Conservation (phyloP, 2,113 vertebrate genomes). For the Lethenteron reissneri region DNA sequence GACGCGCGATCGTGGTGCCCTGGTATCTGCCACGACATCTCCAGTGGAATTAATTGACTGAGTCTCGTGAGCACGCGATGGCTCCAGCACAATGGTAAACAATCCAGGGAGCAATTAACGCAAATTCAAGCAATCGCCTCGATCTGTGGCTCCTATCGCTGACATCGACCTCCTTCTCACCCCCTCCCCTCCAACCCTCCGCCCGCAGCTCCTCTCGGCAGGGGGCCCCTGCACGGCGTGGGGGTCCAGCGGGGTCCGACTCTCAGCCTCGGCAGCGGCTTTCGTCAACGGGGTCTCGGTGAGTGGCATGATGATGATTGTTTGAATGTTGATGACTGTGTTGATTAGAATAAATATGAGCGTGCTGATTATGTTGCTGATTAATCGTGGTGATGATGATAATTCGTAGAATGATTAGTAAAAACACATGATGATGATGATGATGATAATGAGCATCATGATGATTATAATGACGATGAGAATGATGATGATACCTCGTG, state of each 20-base stretch:
- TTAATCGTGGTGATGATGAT: no score
- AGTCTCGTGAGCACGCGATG: neutral
- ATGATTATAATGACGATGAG: no score
- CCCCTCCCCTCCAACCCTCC: neutral
- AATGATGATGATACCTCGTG: no score
- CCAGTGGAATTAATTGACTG: neutral
- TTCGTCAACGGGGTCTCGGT: conserved; percentile 75
- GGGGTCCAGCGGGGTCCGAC: conserved; percentile 29
- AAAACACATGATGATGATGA: no score
- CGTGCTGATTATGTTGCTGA: no score
- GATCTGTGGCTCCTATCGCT: neutral
- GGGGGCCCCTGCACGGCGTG: conserved; percentile 39
- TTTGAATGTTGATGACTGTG: no score
- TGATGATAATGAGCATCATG: no score
- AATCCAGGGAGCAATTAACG: neutral
- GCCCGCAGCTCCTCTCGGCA: conserved; percentile 15
- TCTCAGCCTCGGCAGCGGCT: conserved; percentile 48
- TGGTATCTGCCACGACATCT: conserved; percentile 4
- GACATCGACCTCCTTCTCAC: neutral
- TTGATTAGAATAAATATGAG: no score
- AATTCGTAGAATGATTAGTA: no score
- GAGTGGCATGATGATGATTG: conserved; percentile 17
- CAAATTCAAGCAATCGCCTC: neutral
- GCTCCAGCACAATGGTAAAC: neutral
- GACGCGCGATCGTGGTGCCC: neutral